These are phyloP conservation scores for Thaleichthys pacificus DNA, from an alignment of 2,797 vertebrate genomes.

Conservation along the genomic window DNA sequence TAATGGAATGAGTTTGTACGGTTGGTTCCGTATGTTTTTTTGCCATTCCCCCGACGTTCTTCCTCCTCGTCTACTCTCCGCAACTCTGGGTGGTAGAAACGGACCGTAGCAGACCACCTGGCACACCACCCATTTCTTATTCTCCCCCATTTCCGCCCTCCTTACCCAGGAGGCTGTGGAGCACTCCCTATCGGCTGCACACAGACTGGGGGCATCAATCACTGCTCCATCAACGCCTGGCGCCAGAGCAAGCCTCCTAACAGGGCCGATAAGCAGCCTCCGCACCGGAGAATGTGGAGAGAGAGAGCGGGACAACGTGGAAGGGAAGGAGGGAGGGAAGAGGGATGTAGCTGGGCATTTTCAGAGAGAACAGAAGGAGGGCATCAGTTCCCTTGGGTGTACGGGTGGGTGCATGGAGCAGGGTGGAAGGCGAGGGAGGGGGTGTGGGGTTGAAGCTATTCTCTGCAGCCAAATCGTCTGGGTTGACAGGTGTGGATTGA, in stretches of 20 bases:
- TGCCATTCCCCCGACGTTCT: neutral
- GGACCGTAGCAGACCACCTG: constrained; percentile 7
- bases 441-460: neutral
- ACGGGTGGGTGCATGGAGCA: too few relatives aligned
- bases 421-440: too few relatives aligned
- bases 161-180: neutral
- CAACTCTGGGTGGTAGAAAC: constrained; percentile 1
- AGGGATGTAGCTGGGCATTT: neutral
- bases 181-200: constrained; percentile 6
- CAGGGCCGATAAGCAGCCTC: constrained; percentile 18
- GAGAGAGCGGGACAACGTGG: too few relatives aligned
- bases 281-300: too few relatives aligned
- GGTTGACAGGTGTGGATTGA: constrained; percentile 14
- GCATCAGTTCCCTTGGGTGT: neutral
- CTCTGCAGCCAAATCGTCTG: constrained; percentile 8
- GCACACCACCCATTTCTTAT: neutral
- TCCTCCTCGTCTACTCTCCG: neutral
- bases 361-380: neutral
- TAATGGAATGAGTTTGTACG: too few relatives aligned
- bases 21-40: too few relatives aligned
- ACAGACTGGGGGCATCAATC: constrained; percentile 22
- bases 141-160: neutral
- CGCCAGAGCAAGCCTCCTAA: constrained; percentile 7
- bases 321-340: neutral
- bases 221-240: constrained; percentile 15